Conservation (phyloP, 2,113 vertebrate genomes). For the Maccullochella peelii region DNA sequence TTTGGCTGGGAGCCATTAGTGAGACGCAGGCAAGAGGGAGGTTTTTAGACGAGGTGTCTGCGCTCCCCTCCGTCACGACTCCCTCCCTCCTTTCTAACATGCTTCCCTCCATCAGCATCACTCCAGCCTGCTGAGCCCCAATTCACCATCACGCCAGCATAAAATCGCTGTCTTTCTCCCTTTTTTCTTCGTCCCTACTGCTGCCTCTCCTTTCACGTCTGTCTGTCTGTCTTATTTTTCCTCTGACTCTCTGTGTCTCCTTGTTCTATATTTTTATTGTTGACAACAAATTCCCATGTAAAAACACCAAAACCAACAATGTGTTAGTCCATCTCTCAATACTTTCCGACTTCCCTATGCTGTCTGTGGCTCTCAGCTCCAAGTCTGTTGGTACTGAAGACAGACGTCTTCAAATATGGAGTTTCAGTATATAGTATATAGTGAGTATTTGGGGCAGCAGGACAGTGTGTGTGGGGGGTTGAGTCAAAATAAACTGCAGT, state of each 20-base stretch:
- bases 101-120: conserved; percentile 41
- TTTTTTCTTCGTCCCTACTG: conserved; percentile 19
- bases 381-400: background rate
- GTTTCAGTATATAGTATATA: background rate
- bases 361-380: background rate
- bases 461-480: background rate
- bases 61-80: conserved; percentile 59
- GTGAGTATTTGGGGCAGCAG: background rate
- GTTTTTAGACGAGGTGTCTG: conserved; percentile 66
- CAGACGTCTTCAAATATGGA: background rate
- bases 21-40: conserved; percentile 59
- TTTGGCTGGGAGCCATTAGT: conserved; percentile 70
- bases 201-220: background rate
- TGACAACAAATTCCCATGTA: background rate
- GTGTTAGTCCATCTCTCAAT: background rate
- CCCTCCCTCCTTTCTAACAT: conserved; percentile 44
- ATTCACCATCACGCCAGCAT: conserved; percentile 2
- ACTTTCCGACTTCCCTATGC: background rate
- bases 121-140: conserved; percentile 25
- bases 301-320: background rate
- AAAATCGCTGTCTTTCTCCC: background rate
- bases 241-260: background rate
- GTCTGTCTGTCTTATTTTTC: background rate
- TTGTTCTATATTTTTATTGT: background rate
- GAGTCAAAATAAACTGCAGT: too few relatives aligned